Conservation (phyloP, 2,888 invertebrate species). For the Lissonota sp. region DNA sequence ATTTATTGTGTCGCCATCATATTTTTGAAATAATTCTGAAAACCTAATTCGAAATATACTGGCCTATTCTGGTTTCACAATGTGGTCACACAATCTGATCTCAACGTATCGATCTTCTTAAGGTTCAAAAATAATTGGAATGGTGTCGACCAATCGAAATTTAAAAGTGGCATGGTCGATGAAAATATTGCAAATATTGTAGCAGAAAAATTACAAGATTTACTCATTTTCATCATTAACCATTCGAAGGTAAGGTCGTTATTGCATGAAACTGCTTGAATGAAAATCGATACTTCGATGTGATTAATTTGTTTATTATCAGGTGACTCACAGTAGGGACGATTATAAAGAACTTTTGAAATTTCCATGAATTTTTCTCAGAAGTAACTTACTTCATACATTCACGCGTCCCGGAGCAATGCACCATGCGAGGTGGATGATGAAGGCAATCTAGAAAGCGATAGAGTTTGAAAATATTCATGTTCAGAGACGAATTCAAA, state of each 20-base stretch:
- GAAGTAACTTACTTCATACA: conserved; percentile 48
- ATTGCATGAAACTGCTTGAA: too few relatives aligned
- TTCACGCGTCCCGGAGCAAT: conserved; percentile 67
- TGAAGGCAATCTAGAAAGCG: conserved; percentile 73
- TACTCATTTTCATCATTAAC: conserved; percentile 1
- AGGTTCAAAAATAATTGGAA: conserved; percentile 24
- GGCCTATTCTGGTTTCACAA: too few relatives aligned
- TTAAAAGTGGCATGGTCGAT: conserved; percentile 4
- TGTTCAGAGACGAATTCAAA: conserved; percentile 69
- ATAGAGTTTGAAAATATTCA: conserved; percentile 71
- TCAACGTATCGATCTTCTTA: conserved; percentile 33
- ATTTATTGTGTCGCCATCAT: conserved; percentile 48
- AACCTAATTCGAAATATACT: conserved; percentile 48
- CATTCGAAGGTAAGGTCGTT: not conserved
- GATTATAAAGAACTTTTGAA: conserved; percentile 70
- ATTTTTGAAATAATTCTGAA: conserved; percentile 43
- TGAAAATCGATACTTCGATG: not conserved
- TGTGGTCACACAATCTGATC: conserved; percentile 44
- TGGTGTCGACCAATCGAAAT: conserved; percentile 12
- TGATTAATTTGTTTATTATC: conserved; percentile 6
- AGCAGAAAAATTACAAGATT: not conserved
- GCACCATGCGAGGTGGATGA: conserved; percentile 73
- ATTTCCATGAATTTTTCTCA: conserved; percentile 71
- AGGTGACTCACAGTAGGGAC: conserved; percentile 63
- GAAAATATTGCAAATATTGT: not conserved